A percentile compares a stretch with the other conserved stretches of the same genome.
phyloP scores from a whole-genome alignment of 2,888 invertebrate species.

The Drosophila kanekoi region DNA sequence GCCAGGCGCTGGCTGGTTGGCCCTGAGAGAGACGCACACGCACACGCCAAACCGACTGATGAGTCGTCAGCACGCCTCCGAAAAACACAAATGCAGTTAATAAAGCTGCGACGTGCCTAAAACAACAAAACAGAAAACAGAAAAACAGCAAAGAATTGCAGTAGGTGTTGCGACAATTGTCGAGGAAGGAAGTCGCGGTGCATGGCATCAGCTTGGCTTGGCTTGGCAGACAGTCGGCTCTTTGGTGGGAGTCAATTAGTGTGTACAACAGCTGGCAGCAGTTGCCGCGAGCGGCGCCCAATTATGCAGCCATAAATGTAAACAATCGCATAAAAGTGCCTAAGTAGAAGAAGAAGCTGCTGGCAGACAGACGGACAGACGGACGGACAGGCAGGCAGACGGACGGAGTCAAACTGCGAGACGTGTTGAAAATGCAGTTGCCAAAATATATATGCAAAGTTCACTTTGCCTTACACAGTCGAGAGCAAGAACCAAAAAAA shows the following conservation, averaged over 20 bases:
- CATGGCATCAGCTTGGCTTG: too few relatives aligned
- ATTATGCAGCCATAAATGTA: constrained; percentile 82
- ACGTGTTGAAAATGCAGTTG: constrained; percentile 70
- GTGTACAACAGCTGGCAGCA: constrained; percentile 24
- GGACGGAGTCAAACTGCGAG: constrained; percentile 15
- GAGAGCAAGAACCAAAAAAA: constrained; percentile 39
- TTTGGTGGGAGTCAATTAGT: constrained; percentile 78
- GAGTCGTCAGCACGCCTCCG: constrained; percentile 63
- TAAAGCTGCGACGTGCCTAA: constrained; percentile 48
- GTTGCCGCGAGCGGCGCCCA: constrained; percentile 60
- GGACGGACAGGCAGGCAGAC: constrained; percentile 4
- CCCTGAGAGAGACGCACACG: too few relatives aligned
- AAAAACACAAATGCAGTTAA: constrained; percentile 53
- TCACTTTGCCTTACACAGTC: constrained; percentile 20
- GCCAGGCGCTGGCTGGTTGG: too few relatives aligned
- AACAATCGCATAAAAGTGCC: constrained; percentile 78
- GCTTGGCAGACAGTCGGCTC: constrained; percentile 35
- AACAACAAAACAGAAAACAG: constrained; percentile 16
- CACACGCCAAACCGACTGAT: constrained; percentile 27
- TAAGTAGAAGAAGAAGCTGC: constrained; percentile 55
- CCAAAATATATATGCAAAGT: constrained; percentile 69
- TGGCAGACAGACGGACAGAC: constrained; percentile 6
- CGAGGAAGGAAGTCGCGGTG: constrained; percentile 70
- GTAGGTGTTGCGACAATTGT: constrained; percentile 76
- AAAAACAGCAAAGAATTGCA: constrained; percentile 48